phyloP scores from a whole-genome alignment of 2,888 invertebrate genomes.

The Aproaerema taeniolella region DNA sequence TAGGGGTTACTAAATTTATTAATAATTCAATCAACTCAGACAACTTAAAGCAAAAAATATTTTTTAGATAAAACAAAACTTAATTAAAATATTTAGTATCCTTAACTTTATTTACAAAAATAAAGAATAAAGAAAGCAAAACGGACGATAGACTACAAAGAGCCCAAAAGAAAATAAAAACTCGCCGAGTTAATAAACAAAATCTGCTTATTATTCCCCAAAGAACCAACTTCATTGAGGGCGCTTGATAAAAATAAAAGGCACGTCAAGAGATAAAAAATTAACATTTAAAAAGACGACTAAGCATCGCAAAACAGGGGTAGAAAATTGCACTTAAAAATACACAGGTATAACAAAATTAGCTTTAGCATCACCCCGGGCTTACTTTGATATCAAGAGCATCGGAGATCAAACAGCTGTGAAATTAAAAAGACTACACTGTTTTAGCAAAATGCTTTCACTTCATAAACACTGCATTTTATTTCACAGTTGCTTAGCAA shows the following conservation, averaged over 20 bases:
- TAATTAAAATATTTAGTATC: neutral
- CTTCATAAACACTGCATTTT: conserved; percentile 1
- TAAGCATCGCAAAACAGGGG: conserved; percentile 40
- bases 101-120: neutral
- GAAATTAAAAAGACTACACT: conserved; percentile 40
- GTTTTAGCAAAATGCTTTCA: conserved; percentile 25
- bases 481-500: conserved; percentile 5
- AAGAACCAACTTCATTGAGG: conserved; percentile 11
- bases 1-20: conserved; percentile 1
- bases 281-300: conserved; percentile 49
- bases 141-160: neutral
- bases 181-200: neutral
- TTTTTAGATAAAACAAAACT: too few relatives aligned
- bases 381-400: conserved; percentile 56
- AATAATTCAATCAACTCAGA: too few relatives aligned
- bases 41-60: too few relatives aligned
- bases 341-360: conserved; percentile 62
- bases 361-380: conserved; percentile 41
- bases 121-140: neutral
- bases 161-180: neutral
- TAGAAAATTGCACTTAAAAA: conserved; percentile 61
- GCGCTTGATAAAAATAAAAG: conserved; percentile 28
- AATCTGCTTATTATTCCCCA: neutral
- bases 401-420: conserved; percentile 53
- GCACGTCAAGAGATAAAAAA: conserved; percentile 36